phyloP scores from a whole-genome alignment of 2,113 vertebrate genomes.

The Heloderma charlesbogerti region DNA sequence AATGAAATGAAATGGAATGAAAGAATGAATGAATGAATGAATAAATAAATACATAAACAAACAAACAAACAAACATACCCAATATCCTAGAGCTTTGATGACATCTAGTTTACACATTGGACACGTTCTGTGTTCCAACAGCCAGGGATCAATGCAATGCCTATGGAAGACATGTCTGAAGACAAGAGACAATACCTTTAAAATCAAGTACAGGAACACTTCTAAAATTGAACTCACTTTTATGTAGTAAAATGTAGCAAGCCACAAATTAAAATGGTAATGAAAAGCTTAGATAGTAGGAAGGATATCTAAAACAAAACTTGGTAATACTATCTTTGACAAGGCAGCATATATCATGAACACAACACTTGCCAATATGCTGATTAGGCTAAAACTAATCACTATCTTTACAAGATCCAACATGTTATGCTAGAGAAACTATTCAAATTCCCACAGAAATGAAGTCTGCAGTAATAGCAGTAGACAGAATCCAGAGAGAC shows the following conservation, averaged over 20 bases:
- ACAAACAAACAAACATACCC: too few relatives aligned
- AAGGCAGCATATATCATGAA: neutral
- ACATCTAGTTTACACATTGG: conserved; percentile 89
- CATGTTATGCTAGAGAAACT: neutral
- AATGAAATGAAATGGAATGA: too few relatives aligned
- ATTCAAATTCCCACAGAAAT: neutral
- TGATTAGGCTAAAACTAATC: neutral
- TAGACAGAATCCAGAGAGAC: neutral
- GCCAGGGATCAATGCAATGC: conserved; percentile 85
- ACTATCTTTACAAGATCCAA: neutral
- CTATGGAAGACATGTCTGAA: conserved; percentile 86
- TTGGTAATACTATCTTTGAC: neutral
- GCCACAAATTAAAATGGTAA: neutral
- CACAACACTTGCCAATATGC: neutral
- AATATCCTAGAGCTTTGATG: conserved; percentile 86
- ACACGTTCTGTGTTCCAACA: conserved; percentile 86
- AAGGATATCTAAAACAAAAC: neutral
- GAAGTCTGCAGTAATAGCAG: neutral
- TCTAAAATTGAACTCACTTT: neutral
- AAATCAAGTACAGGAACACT: neutral
- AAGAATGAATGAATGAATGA: too few relatives aligned
- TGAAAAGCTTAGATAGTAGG: neutral
- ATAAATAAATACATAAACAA: too few relatives aligned
- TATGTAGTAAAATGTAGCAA: neutral
- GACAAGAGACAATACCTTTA: conserved; percentile 61